These are phyloP conservation scores for Celastrina argiolus DNA, from an alignment of 2,888 invertebrate genomes.

Conservation along the genomic window DNA sequence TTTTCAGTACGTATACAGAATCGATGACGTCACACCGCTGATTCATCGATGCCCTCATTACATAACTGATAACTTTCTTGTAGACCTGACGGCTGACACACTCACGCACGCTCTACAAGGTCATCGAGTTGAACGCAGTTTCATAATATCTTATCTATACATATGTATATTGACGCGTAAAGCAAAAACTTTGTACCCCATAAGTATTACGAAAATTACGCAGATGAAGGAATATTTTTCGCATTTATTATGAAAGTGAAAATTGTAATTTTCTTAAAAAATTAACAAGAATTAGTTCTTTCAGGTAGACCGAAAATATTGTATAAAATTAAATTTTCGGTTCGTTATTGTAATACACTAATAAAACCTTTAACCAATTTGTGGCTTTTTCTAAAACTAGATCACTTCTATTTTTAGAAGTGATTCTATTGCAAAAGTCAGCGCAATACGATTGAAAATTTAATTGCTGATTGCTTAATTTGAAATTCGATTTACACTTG, in stretches of 20 bases:
- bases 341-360: too few relatives aligned
- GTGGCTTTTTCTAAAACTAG: not conserved
- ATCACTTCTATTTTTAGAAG: not conserved
- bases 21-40: not conserved
- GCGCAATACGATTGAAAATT: not conserved
- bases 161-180: too few relatives aligned
- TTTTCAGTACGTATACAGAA: not conserved
- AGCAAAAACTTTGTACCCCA: too few relatives aligned
- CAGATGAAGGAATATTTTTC: too few relatives aligned
- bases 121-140: not conserved
- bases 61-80: slow-evolving; percentile 8
- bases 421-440: not conserved
- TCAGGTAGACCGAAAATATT: too few relatives aligned
- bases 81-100: slow-evolving; percentile 4
- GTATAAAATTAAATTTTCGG: too few relatives aligned
- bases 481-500: not conserved
- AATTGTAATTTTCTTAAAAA: too few relatives aligned
- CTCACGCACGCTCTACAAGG: not conserved
- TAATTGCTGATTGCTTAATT: not conserved
- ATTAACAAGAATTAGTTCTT: too few relatives aligned
- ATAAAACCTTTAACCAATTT: too few relatives aligned
- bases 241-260: too few relatives aligned
- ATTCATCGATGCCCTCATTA: not conserved
- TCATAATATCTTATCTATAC: too few relatives aligned
- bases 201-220: too few relatives aligned